Evolutionary conservation across 64 coral and sea anemone genomes (phyloP).

Genomic region (Montipora efflorescens): DNA sequence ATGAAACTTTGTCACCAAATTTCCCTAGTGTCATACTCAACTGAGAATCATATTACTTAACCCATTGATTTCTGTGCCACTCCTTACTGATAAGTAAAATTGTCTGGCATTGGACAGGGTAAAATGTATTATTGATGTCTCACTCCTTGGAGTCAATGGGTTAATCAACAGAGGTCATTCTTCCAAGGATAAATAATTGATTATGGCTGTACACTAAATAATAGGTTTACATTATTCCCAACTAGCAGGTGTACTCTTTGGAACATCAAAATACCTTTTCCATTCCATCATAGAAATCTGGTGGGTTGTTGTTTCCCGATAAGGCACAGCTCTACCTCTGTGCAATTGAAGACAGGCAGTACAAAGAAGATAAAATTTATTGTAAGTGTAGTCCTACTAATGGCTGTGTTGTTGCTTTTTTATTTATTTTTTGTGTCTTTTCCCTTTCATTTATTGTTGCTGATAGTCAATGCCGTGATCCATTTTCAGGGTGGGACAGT

Average conservation of each 20-base stretch:
- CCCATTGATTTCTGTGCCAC: too few relatives aligned
- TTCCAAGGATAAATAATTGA: too few relatives aligned
- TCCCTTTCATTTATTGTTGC: not conserved
- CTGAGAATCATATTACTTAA: too few relatives aligned
- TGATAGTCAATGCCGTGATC: not conserved
- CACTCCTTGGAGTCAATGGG: too few relatives aligned
- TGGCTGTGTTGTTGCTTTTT: not conserved
- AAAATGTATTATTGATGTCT: too few relatives aligned
- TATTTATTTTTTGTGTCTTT: not conserved
- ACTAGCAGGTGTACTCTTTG: not conserved
- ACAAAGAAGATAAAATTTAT: constrained; percentile 99
- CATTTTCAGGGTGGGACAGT: constrained; percentile 91
- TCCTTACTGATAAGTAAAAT: too few relatives aligned
- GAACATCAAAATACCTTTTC: not conserved
- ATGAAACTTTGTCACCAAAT: too few relatives aligned
- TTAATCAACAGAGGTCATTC: too few relatives aligned
- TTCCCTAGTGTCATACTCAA: too few relatives aligned
- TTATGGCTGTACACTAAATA: too few relatives aligned
- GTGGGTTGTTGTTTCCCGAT: constrained; percentile 95
- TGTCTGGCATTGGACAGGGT: too few relatives aligned
- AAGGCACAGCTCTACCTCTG: constrained; percentile 95
- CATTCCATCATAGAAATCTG: constrained; percentile 63
- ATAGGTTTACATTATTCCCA: too few relatives aligned
- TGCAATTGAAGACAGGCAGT: constrained; percentile 99
- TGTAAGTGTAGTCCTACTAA: constrained; percentile 64